Percentiles rank a stretch among this genome's conserved stretches.
Conservation (phyloP, 2,113 vertebrate species). For the Ascaphus truei region DNA sequence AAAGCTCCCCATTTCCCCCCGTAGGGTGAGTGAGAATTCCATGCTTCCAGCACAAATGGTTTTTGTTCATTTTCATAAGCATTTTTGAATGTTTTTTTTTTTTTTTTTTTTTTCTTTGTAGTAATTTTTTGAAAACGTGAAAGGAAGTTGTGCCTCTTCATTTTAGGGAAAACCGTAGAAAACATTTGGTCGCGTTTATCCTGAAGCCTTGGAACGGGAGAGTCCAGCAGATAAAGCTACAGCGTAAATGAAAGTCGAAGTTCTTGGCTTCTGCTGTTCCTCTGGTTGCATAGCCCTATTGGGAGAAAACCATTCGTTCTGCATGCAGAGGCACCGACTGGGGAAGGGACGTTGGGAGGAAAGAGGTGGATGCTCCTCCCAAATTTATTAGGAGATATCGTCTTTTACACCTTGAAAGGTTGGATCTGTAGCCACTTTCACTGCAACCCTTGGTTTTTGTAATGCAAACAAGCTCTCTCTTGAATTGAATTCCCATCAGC, state of each 20-base stretch:
- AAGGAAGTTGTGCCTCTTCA: constrained; percentile 63
- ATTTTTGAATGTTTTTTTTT: not conserved
- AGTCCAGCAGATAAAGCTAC: constrained; percentile 75
- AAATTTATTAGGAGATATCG: no score
- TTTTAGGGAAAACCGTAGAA: constrained; percentile 61
- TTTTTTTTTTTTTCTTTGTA: constrained; percentile 36
- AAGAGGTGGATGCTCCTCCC: no score
- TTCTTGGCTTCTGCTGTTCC: constrained; percentile 36
- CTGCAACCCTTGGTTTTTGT: no score
- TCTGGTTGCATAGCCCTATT: constrained; percentile 87
- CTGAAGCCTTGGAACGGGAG: constrained; percentile 72
- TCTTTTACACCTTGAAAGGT: no score
- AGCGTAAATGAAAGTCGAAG: constrained; percentile 52
- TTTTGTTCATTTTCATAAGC: not conserved
- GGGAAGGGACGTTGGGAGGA: constrained; percentile 27
- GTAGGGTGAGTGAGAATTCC: not conserved
- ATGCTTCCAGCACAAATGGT: constrained; percentile 13
- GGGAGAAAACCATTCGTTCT: constrained; percentile 32
- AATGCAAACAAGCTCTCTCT: no score
- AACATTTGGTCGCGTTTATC: constrained; percentile 90
- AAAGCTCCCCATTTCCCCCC: not conserved
- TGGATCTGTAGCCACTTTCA: no score
- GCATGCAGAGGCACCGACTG: constrained; percentile 2
- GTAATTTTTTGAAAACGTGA: constrained; percentile 45
- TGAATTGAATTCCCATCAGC: no score